Evolutionary conservation across 1,140 invertebrate species (phyloP), one percentile per base, ranked within the genome.

Genomic region (Drosophila auraria): DNA sequence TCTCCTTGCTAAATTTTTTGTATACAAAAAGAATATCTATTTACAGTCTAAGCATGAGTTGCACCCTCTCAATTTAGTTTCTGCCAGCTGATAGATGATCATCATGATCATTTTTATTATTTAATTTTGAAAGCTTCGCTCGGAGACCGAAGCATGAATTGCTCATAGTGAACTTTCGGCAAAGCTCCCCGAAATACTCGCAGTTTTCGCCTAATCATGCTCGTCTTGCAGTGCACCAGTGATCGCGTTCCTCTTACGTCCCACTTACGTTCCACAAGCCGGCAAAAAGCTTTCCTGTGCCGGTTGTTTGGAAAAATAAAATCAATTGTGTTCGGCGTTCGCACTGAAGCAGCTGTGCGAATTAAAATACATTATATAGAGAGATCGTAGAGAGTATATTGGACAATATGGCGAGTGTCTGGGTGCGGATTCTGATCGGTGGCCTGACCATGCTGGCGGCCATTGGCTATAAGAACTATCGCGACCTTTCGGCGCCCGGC

Each of bases 401-500:
- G 36, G 42, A 33, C 6, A 27, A 4, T 0, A 73, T 64, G 61
- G 53, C 70, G 36, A 56, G 56, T 40, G 60, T 75, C 11, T 58
- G 63, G 17, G 56, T 76, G 27, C 80, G 87, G 25, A 64, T 91
- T 9, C 15, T 87, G 17, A 49, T 91, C 54, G 87, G 53, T 33
- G 87, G 25, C n/a, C 8, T 91, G 25, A 44, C 78, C 38, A 36
- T 82, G 11, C 14, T 80, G 14, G 25, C 71, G 7, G 83, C 78
- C 9, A 30, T 92, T 0, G 68, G 75, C 15, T 83, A 74, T 17
- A 87, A 92, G 5, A 91, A 87, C 54, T 92, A 90, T 36, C 70
- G 71, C 1, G 83, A 92, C 12, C 42, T 92, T 3, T 27, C 73
- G 2, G 60, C 57, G 15, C 84, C 91, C 5, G 76, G 82, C 27